These are phyloP conservation scores for Campylomormyrus tamandua DNA, from an alignment of 2,113 vertebrate species.

Conservation along the genomic window DNA sequence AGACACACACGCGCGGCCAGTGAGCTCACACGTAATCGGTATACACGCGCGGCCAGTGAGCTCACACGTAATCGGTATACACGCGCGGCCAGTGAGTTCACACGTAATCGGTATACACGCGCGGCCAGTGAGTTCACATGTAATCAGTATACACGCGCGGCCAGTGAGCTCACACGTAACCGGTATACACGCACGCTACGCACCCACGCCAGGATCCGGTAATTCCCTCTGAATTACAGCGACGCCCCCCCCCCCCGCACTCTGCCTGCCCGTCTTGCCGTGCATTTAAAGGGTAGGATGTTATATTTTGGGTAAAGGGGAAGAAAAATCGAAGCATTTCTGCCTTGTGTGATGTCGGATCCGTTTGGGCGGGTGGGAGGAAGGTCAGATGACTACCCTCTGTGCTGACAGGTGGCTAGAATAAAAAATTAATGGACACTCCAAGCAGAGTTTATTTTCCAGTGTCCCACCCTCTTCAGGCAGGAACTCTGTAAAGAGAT, in stretches of 20 bases:
- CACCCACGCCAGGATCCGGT: not conserved
- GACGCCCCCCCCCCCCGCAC: not conserved
- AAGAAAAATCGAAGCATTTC: not conserved
- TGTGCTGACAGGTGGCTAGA: slow-evolving; percentile 23
- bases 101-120: not conserved
- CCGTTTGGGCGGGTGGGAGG: not conserved
- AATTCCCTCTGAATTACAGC: not conserved
- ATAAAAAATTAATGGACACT: slow-evolving; percentile 34
- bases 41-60: too few relatives aligned
- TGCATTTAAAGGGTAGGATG: not conserved
- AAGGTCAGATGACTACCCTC: slow-evolving; percentile 8
- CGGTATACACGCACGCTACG: not conserved
- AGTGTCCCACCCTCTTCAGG: slow-evolving; percentile 1
- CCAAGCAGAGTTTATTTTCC: slow-evolving; percentile 20
- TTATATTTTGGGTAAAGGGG: not conserved
- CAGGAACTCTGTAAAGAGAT: not conserved
- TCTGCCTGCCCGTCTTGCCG: not conserved
- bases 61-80: too few relatives aligned
- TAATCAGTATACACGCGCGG: too few relatives aligned
- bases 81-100: too few relatives aligned
- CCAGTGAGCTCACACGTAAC: too few relatives aligned
- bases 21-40: not conserved
- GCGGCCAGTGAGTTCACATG: too few relatives aligned
- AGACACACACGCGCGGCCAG: slow-evolving; percentile 3
- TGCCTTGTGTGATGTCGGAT: not conserved